Conservation (phyloP, 2,113 vertebrate genomes). For the Oncorhynchus keta region DNA sequence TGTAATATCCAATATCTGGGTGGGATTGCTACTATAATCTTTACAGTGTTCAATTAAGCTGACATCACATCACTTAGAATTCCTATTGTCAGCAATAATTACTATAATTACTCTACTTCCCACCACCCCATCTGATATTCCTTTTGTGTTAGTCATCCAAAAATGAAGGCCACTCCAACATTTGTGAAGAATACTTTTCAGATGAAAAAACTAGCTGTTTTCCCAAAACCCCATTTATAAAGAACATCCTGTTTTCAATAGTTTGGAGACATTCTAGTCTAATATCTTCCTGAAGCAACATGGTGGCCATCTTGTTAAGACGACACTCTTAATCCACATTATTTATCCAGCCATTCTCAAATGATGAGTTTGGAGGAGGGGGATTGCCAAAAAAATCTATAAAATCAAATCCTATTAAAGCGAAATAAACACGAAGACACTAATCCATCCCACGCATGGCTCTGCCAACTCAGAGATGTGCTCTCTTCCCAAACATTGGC, state of each 20-base stretch:
- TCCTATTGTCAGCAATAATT: conserved; percentile 45
- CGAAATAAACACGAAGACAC: conserved; percentile 69
- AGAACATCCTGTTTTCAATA: conserved; percentile 36
- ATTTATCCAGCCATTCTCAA: conserved; percentile 60
- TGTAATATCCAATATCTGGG: conserved; percentile 54
- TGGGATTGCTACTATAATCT: conserved; percentile 39
- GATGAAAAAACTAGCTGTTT: conserved; percentile 4
- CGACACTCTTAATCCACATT: conserved; percentile 62
- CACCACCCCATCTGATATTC: conserved; percentile 34
- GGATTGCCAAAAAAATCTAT: conserved; percentile 69
- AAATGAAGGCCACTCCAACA: neutral
- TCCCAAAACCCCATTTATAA: neutral
- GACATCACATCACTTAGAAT: conserved; percentile 30
- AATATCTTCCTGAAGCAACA: conserved; percentile 41
- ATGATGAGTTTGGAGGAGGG: conserved; percentile 59
- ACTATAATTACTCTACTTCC: conserved; percentile 29
- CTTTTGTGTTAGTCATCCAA: conserved; percentile 31
- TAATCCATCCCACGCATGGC: conserved; percentile 62
- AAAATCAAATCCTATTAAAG: conserved; percentile 78
- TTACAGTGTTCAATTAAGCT: conserved; percentile 37
- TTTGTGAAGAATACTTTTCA: neutral
- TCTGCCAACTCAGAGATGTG: conserved; percentile 56
- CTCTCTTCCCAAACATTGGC: conserved; percentile 38
- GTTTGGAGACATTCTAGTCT: conserved; percentile 40
- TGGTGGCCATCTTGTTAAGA: conserved; percentile 28